Base-by-base conservation (phyloP, 2,113 vertebrate species). In the Thunnus maccoyii region DNA sequence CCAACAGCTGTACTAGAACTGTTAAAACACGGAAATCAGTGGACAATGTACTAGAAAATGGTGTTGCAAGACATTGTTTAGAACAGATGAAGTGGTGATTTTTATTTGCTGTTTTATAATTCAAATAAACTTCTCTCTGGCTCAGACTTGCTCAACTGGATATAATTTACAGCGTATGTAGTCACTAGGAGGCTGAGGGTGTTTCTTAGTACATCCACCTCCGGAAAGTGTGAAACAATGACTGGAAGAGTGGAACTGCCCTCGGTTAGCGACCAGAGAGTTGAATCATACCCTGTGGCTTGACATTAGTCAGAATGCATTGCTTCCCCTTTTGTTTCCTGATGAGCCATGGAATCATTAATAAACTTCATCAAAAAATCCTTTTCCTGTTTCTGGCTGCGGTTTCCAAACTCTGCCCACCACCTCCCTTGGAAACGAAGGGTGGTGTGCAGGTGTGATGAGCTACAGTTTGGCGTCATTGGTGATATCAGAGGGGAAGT, bases 151-250 rank as follows among this genome's bases (percentile, higher is more conserved):
- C 32, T 65, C 70, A 56, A 48, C 36, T 36, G 15, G 27, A 50
- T 36, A 46, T 27, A 0, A 48, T 60, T 51, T 65, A 5, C 18
- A 1, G 54, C 41, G 14, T 9, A 13, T 60, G 48, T 18, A 41
- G 63, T 88, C 61, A 61, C 44, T 1, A 44, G 32, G 73, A 71
- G 36, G 72, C 62, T 0, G 50, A 15, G 64, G 63, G 52, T 36
- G 73, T 90, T 85, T 64, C 75, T 82, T 32, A 13, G 30, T 68
- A 76, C 58, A 22, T 46, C 69, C 82, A 66, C 57, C 68, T 72
- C 86, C 58, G 86, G 86, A 90, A 90, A 86, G 22, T 44, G 58
- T 67, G 22, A 79, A 92, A 93, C 91, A 92, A 92, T 93, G 65
- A 84, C 74, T 84, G 86, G 87, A 91, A 86, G 89, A 57, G 36